These are phyloP conservation scores for Lobophora halterata DNA, from an alignment of 2,888 invertebrate genomes.

Conservation along the genomic window DNA sequence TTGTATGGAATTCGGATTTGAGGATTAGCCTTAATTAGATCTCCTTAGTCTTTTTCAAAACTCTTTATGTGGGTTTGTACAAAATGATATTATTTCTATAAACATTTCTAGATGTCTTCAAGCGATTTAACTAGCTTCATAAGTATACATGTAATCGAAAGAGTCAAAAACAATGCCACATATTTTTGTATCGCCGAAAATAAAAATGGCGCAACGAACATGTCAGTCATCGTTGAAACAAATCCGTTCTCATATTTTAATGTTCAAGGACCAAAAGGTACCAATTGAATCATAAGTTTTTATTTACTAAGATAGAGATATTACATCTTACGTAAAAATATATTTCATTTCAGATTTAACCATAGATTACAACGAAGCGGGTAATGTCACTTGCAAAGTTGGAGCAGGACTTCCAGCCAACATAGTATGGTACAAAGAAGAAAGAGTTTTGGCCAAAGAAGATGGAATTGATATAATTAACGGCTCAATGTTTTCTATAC, in stretches of 20 bases:
- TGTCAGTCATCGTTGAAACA: conserved; percentile 4
- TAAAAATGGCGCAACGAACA: conserved; percentile 1
- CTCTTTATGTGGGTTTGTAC: too few species aligned
- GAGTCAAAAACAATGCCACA: conserved; percentile 5
- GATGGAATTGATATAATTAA: conserved; percentile 2
- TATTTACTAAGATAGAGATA: too few species aligned
- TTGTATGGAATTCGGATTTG: too few species aligned
- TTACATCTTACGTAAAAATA: too few species aligned
- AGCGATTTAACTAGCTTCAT: too few species aligned
- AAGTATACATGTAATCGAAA: conserved; percentile 9
- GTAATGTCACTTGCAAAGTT: not conserved
- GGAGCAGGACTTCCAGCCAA: conserved; percentile 4
- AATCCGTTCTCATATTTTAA: not conserved
- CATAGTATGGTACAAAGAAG: conserved; percentile 7
- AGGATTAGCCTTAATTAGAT: too few species aligned
- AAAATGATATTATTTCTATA: too few species aligned
- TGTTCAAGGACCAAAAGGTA: conserved; percentile 7
- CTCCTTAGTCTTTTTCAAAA: too few species aligned
- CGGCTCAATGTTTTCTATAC: not conserved
- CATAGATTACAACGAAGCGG: not conserved
- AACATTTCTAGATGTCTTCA: too few species aligned
- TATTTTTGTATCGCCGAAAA: conserved; percentile 7
- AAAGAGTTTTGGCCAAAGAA: not conserved
- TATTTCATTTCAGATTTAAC: conserved; percentile 4
- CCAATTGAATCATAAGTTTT: too few species aligned